Percentiles rank a stretch among this genome's conserved stretches.
phyloP scores from a whole-genome alignment of 1,140 invertebrate genomes.

The Arctopsyche grandis region DNA sequence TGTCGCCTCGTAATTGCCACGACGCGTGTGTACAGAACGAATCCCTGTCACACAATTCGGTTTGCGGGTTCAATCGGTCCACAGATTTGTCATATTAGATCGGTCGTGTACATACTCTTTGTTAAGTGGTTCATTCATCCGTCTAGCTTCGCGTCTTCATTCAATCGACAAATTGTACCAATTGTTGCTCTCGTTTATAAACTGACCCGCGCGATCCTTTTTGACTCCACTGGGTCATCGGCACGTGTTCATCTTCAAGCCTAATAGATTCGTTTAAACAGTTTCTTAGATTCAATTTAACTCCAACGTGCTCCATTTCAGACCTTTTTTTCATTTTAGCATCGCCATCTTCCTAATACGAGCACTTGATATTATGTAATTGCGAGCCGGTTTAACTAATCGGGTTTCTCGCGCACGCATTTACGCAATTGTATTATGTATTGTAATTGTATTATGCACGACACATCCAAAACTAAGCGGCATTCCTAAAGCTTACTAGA shows the following conservation, averaged over 20 bases:
- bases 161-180: constrained; percentile 12
- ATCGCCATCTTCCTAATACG: not conserved
- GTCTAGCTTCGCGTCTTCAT: not conserved
- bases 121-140: constrained; percentile 18
- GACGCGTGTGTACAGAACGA: not conserved
- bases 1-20: not conserved
- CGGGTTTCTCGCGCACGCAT: not conserved
- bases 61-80: constrained; percentile 10
- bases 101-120: not conserved
- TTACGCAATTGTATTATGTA: not conserved
- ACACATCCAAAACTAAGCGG: not conserved
- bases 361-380: not conserved
- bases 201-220: constrained; percentile 18
- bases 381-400: not conserved
- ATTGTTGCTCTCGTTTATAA: not conserved
- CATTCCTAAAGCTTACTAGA: too few species aligned
- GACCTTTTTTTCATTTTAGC: too few species aligned
- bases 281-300: too few species aligned
- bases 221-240: not conserved
- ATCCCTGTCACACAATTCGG: constrained; percentile 10
- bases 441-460: not conserved
- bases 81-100: constrained; percentile 18
- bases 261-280: too few species aligned
- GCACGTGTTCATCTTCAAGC: too few species aligned
- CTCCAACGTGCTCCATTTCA: not conserved